Base-by-base conservation (phyloP, 2,888 invertebrate species). In the Xestia xanthographa region DNA sequence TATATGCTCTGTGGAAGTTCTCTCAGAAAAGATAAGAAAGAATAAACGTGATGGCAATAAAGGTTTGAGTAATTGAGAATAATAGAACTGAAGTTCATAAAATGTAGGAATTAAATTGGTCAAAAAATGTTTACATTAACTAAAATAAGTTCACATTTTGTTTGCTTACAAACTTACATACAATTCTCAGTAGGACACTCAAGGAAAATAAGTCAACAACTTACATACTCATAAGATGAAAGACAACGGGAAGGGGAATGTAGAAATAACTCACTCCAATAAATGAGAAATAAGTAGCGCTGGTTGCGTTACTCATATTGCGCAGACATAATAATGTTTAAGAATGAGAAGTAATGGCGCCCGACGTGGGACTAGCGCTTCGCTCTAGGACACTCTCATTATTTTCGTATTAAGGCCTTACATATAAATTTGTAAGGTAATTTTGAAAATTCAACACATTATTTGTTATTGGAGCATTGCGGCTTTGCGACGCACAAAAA, bases 271-370 rank as follows among this genome's bases (percentile, higher is more conserved):
- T 87, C 67, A 82, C 65, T 84, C 69, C 66, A 73, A 86, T 86
- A 88, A 87, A 88, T 86, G 87, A 88, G 80, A 84, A 88, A 80
- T 84, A 87, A 87, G 87, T 77, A 83, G 75, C 79, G 72, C 60
- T 41, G 71, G 79, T 75, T 65, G 69, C 77, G 79, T 81, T 83
- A 82, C 75, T 88, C 82, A 87, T 87, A 83, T 78, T 80, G 79
- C 82, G 66, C 45, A 70, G 74, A 48, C 29, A 77, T 88, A 86
- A 88, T 88, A 88, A 83, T 72, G 78, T 72, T 78, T 83, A 77
- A 74, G 77, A 87, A 88, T 81, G 82, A 88, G 84, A 72, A 88
- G 77, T 86, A 83, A 88, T 88, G 86, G 86, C 85, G 77, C 87
- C 85, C 80, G 77, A 78, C 77, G 70, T 72, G 86, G 79, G 84